A percentile compares a stretch with the other conserved stretches of the same genome.
These are phyloP conservation scores for Athripsodes cinereus DNA, from an alignment of 2,888 invertebrate genomes.

Conservation along the genomic window DNA sequence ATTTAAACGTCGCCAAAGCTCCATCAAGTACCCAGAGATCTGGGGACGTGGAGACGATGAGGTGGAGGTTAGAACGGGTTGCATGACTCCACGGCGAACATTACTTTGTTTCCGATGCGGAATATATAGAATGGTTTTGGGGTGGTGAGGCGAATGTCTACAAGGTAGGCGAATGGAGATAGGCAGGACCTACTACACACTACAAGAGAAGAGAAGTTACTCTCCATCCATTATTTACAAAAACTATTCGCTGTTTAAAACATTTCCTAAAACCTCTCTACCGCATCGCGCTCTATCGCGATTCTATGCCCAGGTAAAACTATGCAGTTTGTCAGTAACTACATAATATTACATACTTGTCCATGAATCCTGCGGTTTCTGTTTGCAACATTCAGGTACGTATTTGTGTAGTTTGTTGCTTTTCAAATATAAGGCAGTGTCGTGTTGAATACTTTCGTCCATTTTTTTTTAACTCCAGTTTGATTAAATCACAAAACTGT, in stretches of 20 bases:
- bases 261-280: constrained; percentile 3
- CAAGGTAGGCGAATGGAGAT: not conserved
- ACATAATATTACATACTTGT: too few species aligned
- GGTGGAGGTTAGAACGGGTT: not conserved
- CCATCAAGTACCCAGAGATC: not conserved
- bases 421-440: too few species aligned
- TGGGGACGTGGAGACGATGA: not conserved
- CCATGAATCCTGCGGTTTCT: too few species aligned
- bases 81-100: not conserved
- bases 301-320: not conserved
- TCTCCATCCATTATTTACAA: constrained; percentile 13
- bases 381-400: too few species aligned
- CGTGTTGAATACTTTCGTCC: too few species aligned
- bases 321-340: too few species aligned
- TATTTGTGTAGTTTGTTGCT: too few species aligned
- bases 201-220: not conserved
- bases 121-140: not conserved
- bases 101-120: constrained; percentile 1
- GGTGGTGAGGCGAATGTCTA: not conserved
- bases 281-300: not conserved
- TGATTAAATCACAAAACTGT: too few species aligned
- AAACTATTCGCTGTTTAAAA: constrained; percentile 12
- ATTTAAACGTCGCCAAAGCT: not conserved
- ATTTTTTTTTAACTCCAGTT: too few species aligned
- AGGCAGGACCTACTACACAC: not conserved